These are phyloP conservation scores for Lucilia cuprina DNA, from an alignment of 1,140 invertebrate genomes.

Conservation along the genomic window DNA sequence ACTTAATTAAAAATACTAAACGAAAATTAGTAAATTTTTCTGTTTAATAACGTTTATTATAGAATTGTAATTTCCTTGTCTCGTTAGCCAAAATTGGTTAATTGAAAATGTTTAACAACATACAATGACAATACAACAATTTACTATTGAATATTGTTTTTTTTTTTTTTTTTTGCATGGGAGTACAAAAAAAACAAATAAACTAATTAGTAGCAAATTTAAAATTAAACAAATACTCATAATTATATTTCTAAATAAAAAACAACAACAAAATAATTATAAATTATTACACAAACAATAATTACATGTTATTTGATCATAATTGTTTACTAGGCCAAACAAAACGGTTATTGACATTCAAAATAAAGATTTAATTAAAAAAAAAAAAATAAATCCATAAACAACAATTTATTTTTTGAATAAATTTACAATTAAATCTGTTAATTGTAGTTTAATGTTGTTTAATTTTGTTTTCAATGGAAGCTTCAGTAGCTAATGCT, in stretches of 20 bases:
- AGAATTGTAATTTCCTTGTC: constrained; percentile 5
- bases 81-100: constrained; percentile 22
- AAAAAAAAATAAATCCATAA: no score
- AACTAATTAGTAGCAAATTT: background rate
- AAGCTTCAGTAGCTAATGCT: no score
- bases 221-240: background rate
- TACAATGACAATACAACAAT: background rate
- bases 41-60: background rate
- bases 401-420: background rate
- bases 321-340: background rate
- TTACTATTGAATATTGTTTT: no score
- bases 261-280: background rate
- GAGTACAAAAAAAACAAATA: background rate
- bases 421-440: background rate
- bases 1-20: no score
- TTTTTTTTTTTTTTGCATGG: no score
- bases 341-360: background rate
- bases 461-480: background rate
- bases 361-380: background rate
- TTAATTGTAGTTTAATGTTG: background rate
- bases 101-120: constrained; percentile 18
- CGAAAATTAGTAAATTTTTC: background rate
- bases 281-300: background rate
- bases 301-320: no score
- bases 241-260: background rate